Base-by-base conservation (phyloP, 2,113 vertebrate species). In the Uria aalge region DNA sequence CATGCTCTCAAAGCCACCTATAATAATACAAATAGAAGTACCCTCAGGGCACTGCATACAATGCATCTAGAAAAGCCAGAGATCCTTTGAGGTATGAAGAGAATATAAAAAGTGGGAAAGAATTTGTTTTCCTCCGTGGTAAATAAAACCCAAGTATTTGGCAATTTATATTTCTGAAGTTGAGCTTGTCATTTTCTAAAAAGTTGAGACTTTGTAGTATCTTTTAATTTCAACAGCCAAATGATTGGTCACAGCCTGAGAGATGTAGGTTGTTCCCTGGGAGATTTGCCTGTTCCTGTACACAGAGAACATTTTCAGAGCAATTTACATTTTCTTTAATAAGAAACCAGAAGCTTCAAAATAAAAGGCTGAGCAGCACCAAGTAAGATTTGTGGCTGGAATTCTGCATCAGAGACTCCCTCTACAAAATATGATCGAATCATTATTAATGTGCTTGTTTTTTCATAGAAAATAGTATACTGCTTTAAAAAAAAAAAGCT, bases 251-350 rank as follows among this genome's bases (percentile, higher is more conserved):
- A 92, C 96, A 96, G 95, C 93, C 92, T 96, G 94, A 94, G 84
- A 93, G 93, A 96, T 90, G 64, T 76, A 96, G 86, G 93, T 89
- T 96, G 73, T 88, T 96, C 92, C 96, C 80, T 81, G 75, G 38
- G 90, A 97, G 95, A 86, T 91, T 94, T 96, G 63, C n/a, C 38
- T 91, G 29, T 66, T 96, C 80, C 67, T 76, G 27, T 90, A 78
- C 64, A 36, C 36, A 92, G 84, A 86, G 78, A 95, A 75, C 36
- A n/a, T 47, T 92, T 95, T 80, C 69, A 69, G 79, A 91, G 85
- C 45, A 78, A 96, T 97, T 96, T 96, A 86, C 90, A 95, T 96
- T 93, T 97, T 73, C 81, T 91, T 96, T 96, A 96, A 92, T 96
- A 96, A 94, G 88, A 90, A 92, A 90, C 7, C 5, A 91, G 59